These are phyloP conservation scores for Sylvia atricapilla DNA, from an alignment of 2,113 vertebrate species.

Conservation along the genomic window DNA sequence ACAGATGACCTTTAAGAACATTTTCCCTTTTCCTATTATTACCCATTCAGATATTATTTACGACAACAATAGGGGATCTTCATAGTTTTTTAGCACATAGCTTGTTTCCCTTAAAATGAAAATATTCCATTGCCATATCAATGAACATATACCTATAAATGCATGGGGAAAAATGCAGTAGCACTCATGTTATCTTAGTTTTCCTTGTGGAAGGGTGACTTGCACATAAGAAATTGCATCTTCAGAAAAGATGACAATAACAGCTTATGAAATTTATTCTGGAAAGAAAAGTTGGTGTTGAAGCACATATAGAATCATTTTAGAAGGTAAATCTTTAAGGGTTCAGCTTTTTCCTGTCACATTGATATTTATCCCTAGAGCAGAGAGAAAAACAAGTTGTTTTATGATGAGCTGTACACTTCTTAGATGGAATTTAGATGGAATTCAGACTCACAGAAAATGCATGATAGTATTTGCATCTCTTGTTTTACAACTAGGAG, in stretches of 20 bases:
- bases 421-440: neutral
- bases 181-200: rapidly evolving
- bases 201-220: neutral
- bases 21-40: neutral
- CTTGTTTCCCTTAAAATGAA: neutral
- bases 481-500: neutral
- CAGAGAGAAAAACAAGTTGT: neutral
- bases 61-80: neutral
- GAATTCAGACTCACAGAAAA: neutral
- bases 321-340: neutral
- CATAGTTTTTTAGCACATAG: neutral
- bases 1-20: neutral
- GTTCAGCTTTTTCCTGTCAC: neutral
- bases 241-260: neutral
- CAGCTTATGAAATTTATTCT: neutral
- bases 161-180: neutral
- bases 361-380: neutral
- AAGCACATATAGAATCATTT: neutral
- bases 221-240: neutral
- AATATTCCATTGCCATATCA: neutral
- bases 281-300: neutral
- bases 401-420: neutral
- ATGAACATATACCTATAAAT: neutral
- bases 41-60: neutral
- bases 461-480: neutral